These are phyloP conservation scores for Tuberolachnus salignus DNA, from an alignment of 2,888 invertebrate species.

Conservation along the genomic window DNA sequence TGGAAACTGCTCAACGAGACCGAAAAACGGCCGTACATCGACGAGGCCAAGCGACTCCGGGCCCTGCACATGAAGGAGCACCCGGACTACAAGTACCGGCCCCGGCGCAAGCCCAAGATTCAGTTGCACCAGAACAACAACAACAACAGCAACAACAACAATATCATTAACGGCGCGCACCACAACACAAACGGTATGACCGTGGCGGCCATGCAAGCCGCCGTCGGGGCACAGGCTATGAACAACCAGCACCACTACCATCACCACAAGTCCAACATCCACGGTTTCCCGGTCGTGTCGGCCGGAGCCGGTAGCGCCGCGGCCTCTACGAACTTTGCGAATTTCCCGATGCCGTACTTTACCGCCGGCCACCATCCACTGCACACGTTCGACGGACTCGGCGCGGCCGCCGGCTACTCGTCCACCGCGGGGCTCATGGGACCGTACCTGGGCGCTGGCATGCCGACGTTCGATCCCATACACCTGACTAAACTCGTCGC, in stretches of 20 bases:
- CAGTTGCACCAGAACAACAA: conserved; percentile 68
- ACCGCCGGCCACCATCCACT: conserved; percentile 22
- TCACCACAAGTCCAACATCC: conserved; percentile 63
- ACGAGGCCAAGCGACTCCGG: conserved; percentile 88
- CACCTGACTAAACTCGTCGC: conserved; percentile 70
- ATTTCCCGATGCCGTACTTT: conserved; percentile 53
- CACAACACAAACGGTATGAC: neutral
- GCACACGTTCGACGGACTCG: conserved; percentile 59
- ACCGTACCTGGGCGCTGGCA: conserved; percentile 63
- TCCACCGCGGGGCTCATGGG: conserved; percentile 67
- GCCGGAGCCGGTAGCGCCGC: conserved; percentile 61
- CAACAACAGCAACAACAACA: conserved; percentile 61
- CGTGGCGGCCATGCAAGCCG: conserved; percentile 53
- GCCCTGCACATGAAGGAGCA: conserved; percentile 90
- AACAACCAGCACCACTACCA: conserved; percentile 21
- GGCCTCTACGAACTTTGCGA: conserved; percentile 54
- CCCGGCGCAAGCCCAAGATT: conserved; percentile 82
- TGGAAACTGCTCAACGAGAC: conserved; percentile 88
- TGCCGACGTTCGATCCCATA: conserved; percentile 69
- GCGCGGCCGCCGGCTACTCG: conserved; percentile 59
- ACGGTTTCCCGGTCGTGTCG: conserved; percentile 68
- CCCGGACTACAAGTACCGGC: conserved; percentile 89
- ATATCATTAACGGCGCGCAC: neutral
- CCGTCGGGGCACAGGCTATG: conserved; percentile 59
- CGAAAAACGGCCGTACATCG: conserved; percentile 92